A percentile compares a stretch with the other conserved stretches of the same genome.
These are phyloP conservation scores for Polyodon spathula DNA, from an alignment of 2,113 vertebrate genomes.

Conservation along the genomic window DNA sequence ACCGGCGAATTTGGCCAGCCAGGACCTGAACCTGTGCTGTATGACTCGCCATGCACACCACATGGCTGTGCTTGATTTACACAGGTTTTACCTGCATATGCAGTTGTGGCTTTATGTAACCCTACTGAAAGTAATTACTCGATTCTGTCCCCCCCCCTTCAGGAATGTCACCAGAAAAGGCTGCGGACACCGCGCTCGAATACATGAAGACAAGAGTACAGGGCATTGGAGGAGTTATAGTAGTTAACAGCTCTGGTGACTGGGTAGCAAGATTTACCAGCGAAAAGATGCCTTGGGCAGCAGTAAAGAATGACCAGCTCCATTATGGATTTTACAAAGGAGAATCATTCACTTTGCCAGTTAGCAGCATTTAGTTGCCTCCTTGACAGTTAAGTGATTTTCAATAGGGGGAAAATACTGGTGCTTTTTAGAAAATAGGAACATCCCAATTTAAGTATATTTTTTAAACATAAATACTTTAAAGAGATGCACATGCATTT, in stretches of 20 bases:
- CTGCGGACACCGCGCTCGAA: constrained; percentile 44
- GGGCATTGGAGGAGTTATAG: constrained; percentile 53
- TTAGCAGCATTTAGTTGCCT: not conserved
- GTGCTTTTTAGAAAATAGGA: not conserved
- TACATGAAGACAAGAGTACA: constrained; percentile 59
- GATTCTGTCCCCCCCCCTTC: constrained; percentile 6
- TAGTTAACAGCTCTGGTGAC: constrained; percentile 52
- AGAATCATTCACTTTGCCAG: constrained; percentile 26
- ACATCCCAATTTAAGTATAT: not conserved
- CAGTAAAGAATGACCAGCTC: constrained; percentile 45
- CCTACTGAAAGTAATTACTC: too few species aligned
- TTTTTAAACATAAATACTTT: too few species aligned
- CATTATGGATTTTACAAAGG: constrained; percentile 39
- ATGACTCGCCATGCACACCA: too few species aligned
- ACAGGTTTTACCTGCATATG: not conserved
- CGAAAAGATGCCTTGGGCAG: constrained; percentile 62
- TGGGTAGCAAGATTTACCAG: constrained; percentile 63
- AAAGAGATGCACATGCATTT: too few species aligned
- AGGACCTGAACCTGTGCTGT: too few species aligned
- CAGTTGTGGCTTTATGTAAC: too few species aligned
- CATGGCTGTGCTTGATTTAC: too few species aligned
- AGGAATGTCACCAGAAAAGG: constrained; percentile 55
- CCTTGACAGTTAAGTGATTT: not conserved
- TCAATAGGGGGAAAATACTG: not conserved
- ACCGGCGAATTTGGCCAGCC: too few species aligned